These are phyloP conservation scores for Mesorhabditis spiculigera DNA, from an alignment of 2,888 invertebrate species.

Conservation along the genomic window DNA sequence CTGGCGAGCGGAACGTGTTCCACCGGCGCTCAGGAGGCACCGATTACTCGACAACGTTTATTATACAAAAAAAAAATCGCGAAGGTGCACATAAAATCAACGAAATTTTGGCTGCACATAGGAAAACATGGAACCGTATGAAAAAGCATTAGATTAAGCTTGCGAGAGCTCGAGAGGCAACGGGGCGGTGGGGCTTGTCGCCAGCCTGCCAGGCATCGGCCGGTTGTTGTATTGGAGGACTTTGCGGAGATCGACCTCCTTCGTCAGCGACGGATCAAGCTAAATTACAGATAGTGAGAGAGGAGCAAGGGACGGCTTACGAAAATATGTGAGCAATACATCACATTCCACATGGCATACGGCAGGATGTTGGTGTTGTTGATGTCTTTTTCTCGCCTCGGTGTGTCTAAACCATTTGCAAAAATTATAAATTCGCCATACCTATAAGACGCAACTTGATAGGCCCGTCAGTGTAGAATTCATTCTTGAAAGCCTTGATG, in stretches of 20 bases:
- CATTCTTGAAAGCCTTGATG: background rate
- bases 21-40: too few relatives aligned
- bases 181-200: too few relatives aligned
- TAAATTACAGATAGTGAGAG: background rate
- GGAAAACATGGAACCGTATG: too few relatives aligned
- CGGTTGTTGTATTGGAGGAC: background rate
- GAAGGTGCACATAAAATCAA: too few relatives aligned
- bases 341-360: constrained; percentile 4
- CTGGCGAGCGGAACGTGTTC: too few relatives aligned
- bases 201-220: background rate
- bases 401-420: background rate
- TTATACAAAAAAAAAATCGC: too few relatives aligned
- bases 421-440: background rate
- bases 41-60: too few relatives aligned
- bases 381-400: too few relatives aligned
- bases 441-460: background rate
- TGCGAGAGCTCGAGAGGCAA: too few relatives aligned
- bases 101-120: too few relatives aligned
- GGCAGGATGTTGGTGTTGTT: background rate
- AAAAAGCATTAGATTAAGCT: too few relatives aligned
- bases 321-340: background rate
- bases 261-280: background rate
- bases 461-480: background rate
- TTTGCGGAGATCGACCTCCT: background rate
- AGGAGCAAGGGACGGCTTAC: background rate